Evolutionary conservation across 2,888 invertebrate genomes (phyloP), one percentile per base, ranked within the genome.

Genomic region (Subacronicta megacephala): DNA sequence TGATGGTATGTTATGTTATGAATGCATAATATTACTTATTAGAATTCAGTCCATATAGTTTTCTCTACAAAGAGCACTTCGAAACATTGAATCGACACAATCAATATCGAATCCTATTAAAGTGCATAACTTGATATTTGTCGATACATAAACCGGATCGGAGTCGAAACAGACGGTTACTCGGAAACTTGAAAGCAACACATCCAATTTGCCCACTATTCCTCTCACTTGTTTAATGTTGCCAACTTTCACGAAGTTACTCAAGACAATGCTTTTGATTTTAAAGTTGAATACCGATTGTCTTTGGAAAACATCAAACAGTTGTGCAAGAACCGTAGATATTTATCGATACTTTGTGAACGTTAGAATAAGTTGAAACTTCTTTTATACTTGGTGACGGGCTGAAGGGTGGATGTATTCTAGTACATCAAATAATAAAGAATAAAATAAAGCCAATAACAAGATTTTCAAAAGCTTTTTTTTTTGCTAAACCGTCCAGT

Each of bases 161-260:
- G 47, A 51, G 45, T 36, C 41, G 50, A 75, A 58, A 65, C 66
- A 63, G 56, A 69, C 61, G 66, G 56, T 59, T 41, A 61, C 65
- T 58, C 23, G 9, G 26, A 35, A 69, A 70, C 53, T 72, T 58
- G 33, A 41, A n/a, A 38, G 36, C 42, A 61, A 61, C 50, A 63
- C 72, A 72, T 73, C 72, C 78, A 80, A 75, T 83, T 80, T 80
- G 75, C 67, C 26, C 59, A 80, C 72, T 77, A 68, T 62, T 52
- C n/a, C n/a, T n/a, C n/a, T n/a, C 61, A 44, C 53, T 72, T 74
- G 62, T 57, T 68, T 57, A 50, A 58, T 55, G 53, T 57, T 59
- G 31, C 43, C 43, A 69, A 71, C 51, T 72, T 59, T 40, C 12
- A 15, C 36, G 46, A 38, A 69, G 29, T 45, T 46, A 37, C 47